Conservation (phyloP, 2,113 vertebrate species). For the Sakesphorus luctuosus region DNA sequence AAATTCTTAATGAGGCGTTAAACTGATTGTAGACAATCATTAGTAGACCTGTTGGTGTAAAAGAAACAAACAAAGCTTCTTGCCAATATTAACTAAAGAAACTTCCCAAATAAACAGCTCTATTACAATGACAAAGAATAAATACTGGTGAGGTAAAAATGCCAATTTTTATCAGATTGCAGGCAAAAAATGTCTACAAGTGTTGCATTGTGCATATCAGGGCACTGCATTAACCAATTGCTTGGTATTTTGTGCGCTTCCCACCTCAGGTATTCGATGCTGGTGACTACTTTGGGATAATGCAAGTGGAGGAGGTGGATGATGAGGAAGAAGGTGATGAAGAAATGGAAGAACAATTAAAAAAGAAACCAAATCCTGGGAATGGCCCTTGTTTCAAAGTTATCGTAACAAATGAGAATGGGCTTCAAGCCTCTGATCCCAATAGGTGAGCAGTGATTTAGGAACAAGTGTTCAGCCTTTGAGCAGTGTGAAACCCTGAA, state of each 20-base stretch:
- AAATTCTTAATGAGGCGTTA: neutral
- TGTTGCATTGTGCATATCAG: fast-evolving
- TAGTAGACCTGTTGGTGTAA: neutral
- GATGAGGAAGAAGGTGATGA: constrained; percentile 66
- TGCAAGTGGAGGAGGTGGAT: constrained; percentile 83
- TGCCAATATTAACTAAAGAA: neutral
- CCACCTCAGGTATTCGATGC: constrained; percentile 89
- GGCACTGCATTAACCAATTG: neutral
- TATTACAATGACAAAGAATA: neutral
- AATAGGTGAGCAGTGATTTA: constrained; percentile 77
- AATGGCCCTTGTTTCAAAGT: constrained; percentile 82
- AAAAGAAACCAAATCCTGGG: constrained; percentile 69
- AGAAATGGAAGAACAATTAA: constrained; percentile 40
- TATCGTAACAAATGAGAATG: constrained; percentile 85
- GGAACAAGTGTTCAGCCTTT: neutral
- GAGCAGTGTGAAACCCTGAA: neutral
- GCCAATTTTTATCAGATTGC: neutral
- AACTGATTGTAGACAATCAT: neutral
- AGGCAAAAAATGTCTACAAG: neutral
- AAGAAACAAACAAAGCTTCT: neutral
- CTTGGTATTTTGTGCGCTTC: neutral
- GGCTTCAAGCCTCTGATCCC: constrained; percentile 81
- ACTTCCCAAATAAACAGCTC: neutral
- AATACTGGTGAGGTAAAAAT: neutral
- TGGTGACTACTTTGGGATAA: constrained; percentile 93